Conservation (phyloP, 2,113 vertebrate species). For the Callipepla squamata region DNA sequence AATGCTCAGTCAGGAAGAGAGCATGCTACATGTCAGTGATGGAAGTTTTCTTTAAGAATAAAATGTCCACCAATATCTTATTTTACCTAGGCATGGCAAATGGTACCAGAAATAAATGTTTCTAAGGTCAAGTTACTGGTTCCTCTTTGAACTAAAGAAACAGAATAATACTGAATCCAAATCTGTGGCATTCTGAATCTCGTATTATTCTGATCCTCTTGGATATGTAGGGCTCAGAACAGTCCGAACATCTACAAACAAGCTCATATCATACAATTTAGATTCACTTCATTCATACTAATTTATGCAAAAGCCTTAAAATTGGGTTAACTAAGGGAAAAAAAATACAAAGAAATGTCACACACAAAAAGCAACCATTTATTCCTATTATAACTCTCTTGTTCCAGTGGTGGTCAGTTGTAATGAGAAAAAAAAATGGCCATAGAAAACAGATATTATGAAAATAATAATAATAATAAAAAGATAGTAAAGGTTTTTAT, state of each 20-base stretch:
- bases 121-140: background rate
- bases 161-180: background rate
- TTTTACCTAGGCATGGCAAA: background rate
- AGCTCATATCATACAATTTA: background rate
- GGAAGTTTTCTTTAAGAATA: background rate
- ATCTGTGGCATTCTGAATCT: background rate
- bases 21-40: background rate
- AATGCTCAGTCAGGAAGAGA: background rate
- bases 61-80: background rate
- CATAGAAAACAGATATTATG: background rate
- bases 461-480: background rate
- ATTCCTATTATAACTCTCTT: background rate
- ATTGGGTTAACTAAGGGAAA: background rate
- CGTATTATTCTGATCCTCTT: background rate
- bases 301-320: conserved; percentile 29
- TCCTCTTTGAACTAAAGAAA: background rate
- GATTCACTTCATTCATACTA: background rate
- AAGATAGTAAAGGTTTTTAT: background rate
- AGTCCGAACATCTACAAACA: background rate
- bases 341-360: background rate
- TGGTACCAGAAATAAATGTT: background rate
- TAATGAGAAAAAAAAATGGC: background rate
- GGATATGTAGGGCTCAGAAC: background rate
- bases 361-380: background rate
- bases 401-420: background rate